Evolutionary conservation across 23 tunicate species (phyloP).

Genomic region (Styela clava): DNA sequence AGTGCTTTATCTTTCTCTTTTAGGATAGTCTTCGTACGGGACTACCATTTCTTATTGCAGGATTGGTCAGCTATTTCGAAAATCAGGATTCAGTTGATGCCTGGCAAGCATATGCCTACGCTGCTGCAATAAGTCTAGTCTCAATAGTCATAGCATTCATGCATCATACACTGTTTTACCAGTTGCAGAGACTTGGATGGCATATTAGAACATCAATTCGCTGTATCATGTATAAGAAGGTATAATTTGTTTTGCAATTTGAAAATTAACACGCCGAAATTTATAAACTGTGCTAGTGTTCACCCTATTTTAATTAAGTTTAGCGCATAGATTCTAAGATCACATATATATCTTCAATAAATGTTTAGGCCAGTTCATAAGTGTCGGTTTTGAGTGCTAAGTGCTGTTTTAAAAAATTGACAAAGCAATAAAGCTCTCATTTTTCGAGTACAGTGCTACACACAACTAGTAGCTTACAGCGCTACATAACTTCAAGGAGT

Average conservation of each 20-base stretch:
- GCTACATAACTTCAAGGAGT: no score
- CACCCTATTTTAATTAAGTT: no score
- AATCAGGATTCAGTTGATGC: background rate
- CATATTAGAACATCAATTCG: slow-evolving; percentile 54
- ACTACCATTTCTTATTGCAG: background rate
- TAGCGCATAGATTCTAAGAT: background rate
- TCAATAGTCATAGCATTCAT: slow-evolving; percentile 10
- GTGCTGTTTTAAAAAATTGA: no score
- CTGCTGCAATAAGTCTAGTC: slow-evolving; percentile 32
- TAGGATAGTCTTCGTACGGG: slow-evolving; percentile 5
- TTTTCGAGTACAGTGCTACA: background rate
- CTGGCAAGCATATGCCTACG: slow-evolving; percentile 52
- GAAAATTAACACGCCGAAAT: no score
- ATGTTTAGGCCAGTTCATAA: background rate
- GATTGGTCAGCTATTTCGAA: slow-evolving; percentile 13
- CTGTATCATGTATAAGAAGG: slow-evolving; percentile 88
- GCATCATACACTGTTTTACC: slow-evolving; percentile 22
- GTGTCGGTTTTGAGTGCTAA: no score
- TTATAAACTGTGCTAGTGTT: background rate
- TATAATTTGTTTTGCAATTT: slow-evolving; percentile 14
- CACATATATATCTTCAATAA: background rate
- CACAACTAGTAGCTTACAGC: no score
- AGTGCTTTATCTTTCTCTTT: no score
- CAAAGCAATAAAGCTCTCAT: no score
- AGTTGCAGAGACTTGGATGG: slow-evolving; percentile 54